phyloP scores from a whole-genome alignment of 2,888 invertebrate genomes.

The Sclerodermus sp. region DNA sequence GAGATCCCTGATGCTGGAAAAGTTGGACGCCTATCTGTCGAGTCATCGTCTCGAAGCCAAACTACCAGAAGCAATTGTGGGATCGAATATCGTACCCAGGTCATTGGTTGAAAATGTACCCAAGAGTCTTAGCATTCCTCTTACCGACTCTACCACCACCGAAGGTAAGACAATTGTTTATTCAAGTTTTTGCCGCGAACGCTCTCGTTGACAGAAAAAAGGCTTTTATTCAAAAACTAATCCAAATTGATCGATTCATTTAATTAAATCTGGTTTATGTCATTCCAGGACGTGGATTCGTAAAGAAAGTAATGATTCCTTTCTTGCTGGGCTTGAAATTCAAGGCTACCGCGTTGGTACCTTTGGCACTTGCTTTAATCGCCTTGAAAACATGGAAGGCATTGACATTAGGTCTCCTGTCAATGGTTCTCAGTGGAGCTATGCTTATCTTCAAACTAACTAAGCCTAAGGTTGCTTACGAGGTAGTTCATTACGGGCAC shows the following conservation, averaged over 20 bases:
- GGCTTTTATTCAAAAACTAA: too few species aligned
- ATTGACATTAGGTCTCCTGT: conserved; percentile 79
- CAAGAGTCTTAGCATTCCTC: conserved; percentile 70
- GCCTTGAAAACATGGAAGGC: conserved; percentile 91
- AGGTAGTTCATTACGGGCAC: conserved; percentile 82
- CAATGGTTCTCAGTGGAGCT: conserved; percentile 81
- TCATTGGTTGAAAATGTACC: conserved; percentile 67
- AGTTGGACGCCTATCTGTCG: conserved; percentile 74
- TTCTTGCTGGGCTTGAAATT: conserved; percentile 85
- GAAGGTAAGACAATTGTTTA: conserved; percentile 47
- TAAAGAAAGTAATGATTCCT: conserved; percentile 82
- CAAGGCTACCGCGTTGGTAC: conserved; percentile 82
- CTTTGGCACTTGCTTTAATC: conserved; percentile 78
- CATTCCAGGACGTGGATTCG: conserved; percentile 73
- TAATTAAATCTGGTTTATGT: too few species aligned
- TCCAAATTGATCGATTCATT: too few species aligned
- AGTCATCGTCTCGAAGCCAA: conserved; percentile 76
- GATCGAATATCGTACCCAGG: conserved; percentile 63
- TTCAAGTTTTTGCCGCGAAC: too few species aligned
- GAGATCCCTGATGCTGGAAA: conserved; percentile 66
- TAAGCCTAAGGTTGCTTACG: conserved; percentile 86
- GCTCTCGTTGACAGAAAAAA: too few species aligned
- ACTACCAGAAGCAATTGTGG: conserved; percentile 67
- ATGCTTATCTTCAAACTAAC: conserved; percentile 85
- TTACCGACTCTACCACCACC: conserved; percentile 62